Evolutionary conservation across 2,113 vertebrate genomes (phyloP).

Genomic region (Chaenogobius annularis): DNA sequence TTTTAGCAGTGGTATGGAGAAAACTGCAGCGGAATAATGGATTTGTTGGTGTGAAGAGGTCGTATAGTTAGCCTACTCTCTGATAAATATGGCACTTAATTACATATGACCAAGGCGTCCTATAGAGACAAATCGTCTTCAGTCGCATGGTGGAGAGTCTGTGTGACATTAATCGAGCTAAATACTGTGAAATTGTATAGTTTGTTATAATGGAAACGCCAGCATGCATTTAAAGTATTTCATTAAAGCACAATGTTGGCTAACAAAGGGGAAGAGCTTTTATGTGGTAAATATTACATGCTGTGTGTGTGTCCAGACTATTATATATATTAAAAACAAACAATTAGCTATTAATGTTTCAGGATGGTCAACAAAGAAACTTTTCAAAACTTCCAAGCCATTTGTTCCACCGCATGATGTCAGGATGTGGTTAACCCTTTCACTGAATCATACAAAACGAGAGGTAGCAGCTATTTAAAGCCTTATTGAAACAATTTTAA

Average conservation of each 20-base stretch:
- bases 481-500: too few relatives aligned
- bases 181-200: slow-evolving; percentile 29
- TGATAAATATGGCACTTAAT: slow-evolving; percentile 56
- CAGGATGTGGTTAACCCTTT: too few relatives aligned
- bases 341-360: not conserved
- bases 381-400: not conserved
- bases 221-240: slow-evolving; percentile 20
- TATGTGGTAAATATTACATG: not conserved
- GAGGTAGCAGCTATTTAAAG: too few relatives aligned
- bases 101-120: slow-evolving; percentile 29
- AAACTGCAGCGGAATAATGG: slow-evolving; percentile 65
- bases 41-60: slow-evolving; percentile 49
- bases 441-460: too few relatives aligned
- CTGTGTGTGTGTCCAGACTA: not conserved
- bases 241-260: slow-evolving; percentile 16
- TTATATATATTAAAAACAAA: not conserved
- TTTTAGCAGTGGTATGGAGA: slow-evolving; percentile 67
- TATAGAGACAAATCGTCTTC: slow-evolving; percentile 41
- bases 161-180: slow-evolving; percentile 26
- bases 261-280: not conserved
- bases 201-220: slow-evolving; percentile 36
- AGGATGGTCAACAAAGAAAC: not conserved
- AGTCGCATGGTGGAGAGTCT: slow-evolving; percentile 12
- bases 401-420: too few relatives aligned
- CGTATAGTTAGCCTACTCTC: slow-evolving; percentile 35